Evolutionary conservation across 2,797 vertebrate species (phyloP).

Genomic region (Mergus octosetaceus): DNA sequence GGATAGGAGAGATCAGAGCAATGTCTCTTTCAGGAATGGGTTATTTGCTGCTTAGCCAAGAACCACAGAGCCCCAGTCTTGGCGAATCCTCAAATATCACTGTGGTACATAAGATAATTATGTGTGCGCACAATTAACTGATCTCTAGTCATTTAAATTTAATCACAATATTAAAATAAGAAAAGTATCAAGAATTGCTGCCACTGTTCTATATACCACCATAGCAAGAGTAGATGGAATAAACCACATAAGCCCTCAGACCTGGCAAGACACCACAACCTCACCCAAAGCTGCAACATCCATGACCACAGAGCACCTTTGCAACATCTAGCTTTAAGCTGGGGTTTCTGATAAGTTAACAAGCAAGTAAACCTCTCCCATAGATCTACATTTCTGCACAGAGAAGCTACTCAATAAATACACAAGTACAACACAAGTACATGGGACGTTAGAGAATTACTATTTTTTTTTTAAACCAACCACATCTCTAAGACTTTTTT

Average conservation of each 20-base stretch:
- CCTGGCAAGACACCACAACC: background rate
- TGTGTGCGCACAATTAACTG: background rate
- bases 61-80: background rate
- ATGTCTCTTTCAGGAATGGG: background rate
- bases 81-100: background rate
- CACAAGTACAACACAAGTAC: background rate
- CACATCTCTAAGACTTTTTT: background rate
- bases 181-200: constrained; percentile 10
- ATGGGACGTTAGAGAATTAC: background rate
- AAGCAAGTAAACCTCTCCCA: background rate
- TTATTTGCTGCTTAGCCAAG: constrained; percentile 6
- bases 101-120: background rate
- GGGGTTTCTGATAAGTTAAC: background rate
- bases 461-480: background rate
- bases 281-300: background rate
- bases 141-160: constrained; percentile 20
- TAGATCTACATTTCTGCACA: background rate
- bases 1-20: constrained; percentile 26
- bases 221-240: background rate
- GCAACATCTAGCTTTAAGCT: background rate
- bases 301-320: background rate
- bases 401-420: background rate
- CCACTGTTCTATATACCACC: background rate
- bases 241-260: background rate
- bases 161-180: constrained; percentile 39